Conservation (phyloP, 2,888 invertebrate species). For the Timandra comae region DNA sequence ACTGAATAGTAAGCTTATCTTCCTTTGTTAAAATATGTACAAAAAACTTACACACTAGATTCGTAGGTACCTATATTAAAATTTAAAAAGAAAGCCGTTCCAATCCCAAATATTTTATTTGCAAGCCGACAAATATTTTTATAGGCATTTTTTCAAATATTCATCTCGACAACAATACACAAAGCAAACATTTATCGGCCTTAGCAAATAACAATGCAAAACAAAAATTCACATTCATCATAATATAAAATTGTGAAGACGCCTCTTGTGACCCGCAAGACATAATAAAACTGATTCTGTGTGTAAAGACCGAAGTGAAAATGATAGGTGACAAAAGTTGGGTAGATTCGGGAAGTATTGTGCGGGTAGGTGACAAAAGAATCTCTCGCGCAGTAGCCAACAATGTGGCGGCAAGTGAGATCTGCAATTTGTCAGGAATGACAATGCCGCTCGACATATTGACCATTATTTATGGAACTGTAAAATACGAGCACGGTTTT, state of each 20-base stretch:
- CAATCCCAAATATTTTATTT: slow-evolving; percentile 18
- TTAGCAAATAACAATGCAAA: slow-evolving; percentile 42
- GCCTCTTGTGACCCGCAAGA: slow-evolving; percentile 48
- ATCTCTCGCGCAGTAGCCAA: slow-evolving; percentile 53
- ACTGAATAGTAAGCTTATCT: too few relatives aligned
- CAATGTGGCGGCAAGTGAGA: slow-evolving; percentile 67
- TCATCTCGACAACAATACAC: slow-evolving; percentile 32
- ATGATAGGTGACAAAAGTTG: slow-evolving; percentile 68
- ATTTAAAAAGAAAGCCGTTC: slow-evolving; percentile 1
- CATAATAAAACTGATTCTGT: slow-evolving; percentile 63
- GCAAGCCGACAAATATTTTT: slow-evolving; percentile 14
- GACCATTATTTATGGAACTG: slow-evolving; percentile 74
- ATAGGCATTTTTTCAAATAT: slow-evolving; percentile 17
- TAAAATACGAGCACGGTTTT: slow-evolving; percentile 63
- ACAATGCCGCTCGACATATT: slow-evolving; percentile 72
- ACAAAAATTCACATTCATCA: slow-evolving; percentile 62
- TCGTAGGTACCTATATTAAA: too few relatives aligned
- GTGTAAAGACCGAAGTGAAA: slow-evolving; percentile 61
- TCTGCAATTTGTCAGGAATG: slow-evolving; percentile 73
- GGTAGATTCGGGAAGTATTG: slow-evolving; percentile 52
- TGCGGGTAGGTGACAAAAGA: slow-evolving; percentile 52
- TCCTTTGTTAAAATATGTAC: too few relatives aligned
- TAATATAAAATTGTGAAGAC: slow-evolving; percentile 47
- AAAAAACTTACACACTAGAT: too few relatives aligned
- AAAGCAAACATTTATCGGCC: slow-evolving; percentile 56